Evolutionary conservation across 2,113 vertebrate species (phyloP), one percentile per base, ranked within the genome.

Genomic region (Recurvirostra avosetta): DNA sequence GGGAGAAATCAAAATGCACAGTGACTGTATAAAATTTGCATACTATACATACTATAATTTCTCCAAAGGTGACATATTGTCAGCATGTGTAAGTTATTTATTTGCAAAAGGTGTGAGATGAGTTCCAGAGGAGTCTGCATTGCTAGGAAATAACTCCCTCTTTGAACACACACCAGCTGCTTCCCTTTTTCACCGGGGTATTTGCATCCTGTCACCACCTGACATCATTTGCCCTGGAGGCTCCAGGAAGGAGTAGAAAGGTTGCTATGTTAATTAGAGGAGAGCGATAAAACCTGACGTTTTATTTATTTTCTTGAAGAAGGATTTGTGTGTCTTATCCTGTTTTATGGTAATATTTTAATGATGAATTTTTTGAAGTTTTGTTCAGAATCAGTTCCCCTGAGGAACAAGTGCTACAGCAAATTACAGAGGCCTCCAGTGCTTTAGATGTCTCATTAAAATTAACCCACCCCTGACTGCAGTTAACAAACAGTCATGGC

Each of bases 251-350:
- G 58, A 93, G 59, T 34, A 73, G 59, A 96, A 97, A 21, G 38
- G 82, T 94, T 93, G 85, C 75, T 34, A 41, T 96, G 82, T 90
- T 94, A 95, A 97, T 96, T 96, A 96, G 63, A 80, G 88, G 80
- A 88, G 82, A 93, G 23, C 5, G 52, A 88, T 96, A 96, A 93
- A 96, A 83, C 53, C 74, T 93, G 93, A 95, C 96, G 92, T 96
- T 96, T 96, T 96, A 96, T 97, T 96, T 97, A 96, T 96, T 95
- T 96, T 94, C 59, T 93, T 96, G 90, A 90, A 88, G 63, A 93
- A 90, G 75, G 81, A 97, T 95, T 95, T 96, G 30, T 93, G 41
- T 62, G 63, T 86, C 77, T 94, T 96, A 96, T 94, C 88, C 90
- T 76, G 71, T 80, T 90, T 90, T 94, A 93, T 96, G 85, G 59